Base-by-base conservation (phyloP, 2,113 vertebrate genomes). In the Trematomus loennbergii region DNA sequence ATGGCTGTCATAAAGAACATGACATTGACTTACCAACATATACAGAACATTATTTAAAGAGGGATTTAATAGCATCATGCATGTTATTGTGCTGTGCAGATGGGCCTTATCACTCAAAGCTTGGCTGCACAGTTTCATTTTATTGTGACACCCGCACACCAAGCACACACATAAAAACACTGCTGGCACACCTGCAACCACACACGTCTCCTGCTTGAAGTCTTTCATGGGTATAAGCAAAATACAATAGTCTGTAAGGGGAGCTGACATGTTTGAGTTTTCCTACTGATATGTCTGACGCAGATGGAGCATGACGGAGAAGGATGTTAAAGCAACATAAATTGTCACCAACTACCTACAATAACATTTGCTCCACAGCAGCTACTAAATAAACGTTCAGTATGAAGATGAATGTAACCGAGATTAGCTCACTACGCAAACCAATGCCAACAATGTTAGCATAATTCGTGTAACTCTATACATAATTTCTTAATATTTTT, bases 231-330 rank as follows among this genome's bases (percentile, higher is more conserved):
- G 63, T 79, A 25, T 53, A 52, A 58, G 57, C 17, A 20, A 78
- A 82, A 80, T 11, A 75, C 75, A 89, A 86, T 72, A 55, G 43
- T 25, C 12, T 86, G 66, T 78, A 45, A 74, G n/a, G 11, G 72
- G 62, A 81, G 74, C 16, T 84, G 74, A 76, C 83, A 79, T 71
- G 75, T 88, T 83, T 76, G 73, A 74, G 40, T 75, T 88, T 84
- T 75, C 48, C 25, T 68, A 50, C 55, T 59, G 45, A 66, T 72
- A 45, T 60, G 68, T 62, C 49, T 55, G 52, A 73, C 61, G 66
- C 70, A 78, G 20, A 55, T 50, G 50, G 60, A 84, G 43, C 36
- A 54, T 61, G 67, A 49, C 15, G n/a, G 66, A 18, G 4, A 1
- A 25, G 25, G 62, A 68, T 50, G 55, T 50, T 36, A 33, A n/a